Base-by-base conservation (phyloP, 2,797 vertebrate genomes). In the Xenops minutus region DNA sequence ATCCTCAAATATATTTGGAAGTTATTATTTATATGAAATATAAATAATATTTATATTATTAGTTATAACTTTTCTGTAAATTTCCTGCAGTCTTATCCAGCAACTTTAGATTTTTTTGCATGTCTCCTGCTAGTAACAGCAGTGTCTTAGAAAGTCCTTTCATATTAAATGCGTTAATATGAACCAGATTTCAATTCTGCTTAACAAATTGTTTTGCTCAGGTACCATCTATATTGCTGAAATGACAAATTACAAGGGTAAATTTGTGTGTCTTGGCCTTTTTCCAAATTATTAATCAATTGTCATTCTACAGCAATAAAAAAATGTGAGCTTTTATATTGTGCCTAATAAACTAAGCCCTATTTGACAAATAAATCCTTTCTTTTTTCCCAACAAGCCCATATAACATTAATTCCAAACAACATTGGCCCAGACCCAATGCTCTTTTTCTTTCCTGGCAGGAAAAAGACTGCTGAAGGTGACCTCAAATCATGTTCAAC, bases 221-320 rank as follows among this genome's bases (percentile, higher is more conserved):
- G 37, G 59, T 75, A 71, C 12, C 5, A 77, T 77, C 83, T 37
- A 15, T 55, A 77, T 20, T 20, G 12, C 72, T 69, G 54, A 91
- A 37, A 61, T 12, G 43, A 69, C 44, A 83, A 90, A 95, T 92
- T 54, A 67, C 54, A 61, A 76, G 85, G 62, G 24, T 85, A 67
- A 88, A 83, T 34, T n/a, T 63, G 37, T 54, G 32, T 83, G 41
- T 51, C 68, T 78, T 95, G 94, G 86, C 43, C 30, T 86, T 89
- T n/a, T 89, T 59, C 88, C 87, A 92, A 79, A 95, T 85, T 83
- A 88, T 93, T 90, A 88, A 88, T 83, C 75, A 90, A 80, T 67
- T 54, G 11, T 20, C 52, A 54, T 87, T 83, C 61, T 89, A 37
- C 61, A 59, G 67, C 56, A 93, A 87, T 56, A 92, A 15, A 85